Base-by-base conservation (phyloP, 2,113 vertebrate genomes). In the Stercorarius parasiticus region DNA sequence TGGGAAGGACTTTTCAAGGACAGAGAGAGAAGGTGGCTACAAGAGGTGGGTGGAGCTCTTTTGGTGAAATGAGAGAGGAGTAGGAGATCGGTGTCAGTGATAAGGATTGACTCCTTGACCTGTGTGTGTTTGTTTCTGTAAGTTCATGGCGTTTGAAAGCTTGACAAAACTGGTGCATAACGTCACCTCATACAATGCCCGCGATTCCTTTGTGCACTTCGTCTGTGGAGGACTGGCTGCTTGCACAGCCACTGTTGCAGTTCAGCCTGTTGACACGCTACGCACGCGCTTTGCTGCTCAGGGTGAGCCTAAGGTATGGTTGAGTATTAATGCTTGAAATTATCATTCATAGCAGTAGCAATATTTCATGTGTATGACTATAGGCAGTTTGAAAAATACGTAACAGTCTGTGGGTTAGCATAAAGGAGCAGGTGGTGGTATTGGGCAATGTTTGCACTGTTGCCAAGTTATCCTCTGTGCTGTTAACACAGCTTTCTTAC, bases 231-330 rank as follows among this genome's bases (percentile, higher is more conserved):
- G 99, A 7, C 86, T 99, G 90, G 97, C 99, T 2, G 99, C 99
- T 55, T 99, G 99, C 86, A 90, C 97, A 0, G 99, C 99, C 83
- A 99, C 99, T 0, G 96, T 99, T 3, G 72, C 98, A 0, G 99
- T 99, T 43, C 99, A 99, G 50, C 99, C 99, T 1, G 97, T 99
- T 70, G 99, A 99, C 92, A 99, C 98, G 0, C 98, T 99, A 34
- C 98, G 99, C 40, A 99, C 99, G 26, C 99, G 99, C 93, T 99
- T 99, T 13, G 99, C 99, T 61, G 99, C 99, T 64, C 99, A 99
- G 97, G 99, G 99, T 3, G 99, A 99, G 96, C 99, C 99, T 40
- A 99, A 98, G 99, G 99, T 99, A 93, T 86, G 97, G 42, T 9
- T 20, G 5, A 5, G 78, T 8, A 3, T 15, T 30, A 3, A 0